Evolutionary conservation across 1,140 invertebrate species (phyloP).

Genomic region (Halictus rubicundus): DNA sequence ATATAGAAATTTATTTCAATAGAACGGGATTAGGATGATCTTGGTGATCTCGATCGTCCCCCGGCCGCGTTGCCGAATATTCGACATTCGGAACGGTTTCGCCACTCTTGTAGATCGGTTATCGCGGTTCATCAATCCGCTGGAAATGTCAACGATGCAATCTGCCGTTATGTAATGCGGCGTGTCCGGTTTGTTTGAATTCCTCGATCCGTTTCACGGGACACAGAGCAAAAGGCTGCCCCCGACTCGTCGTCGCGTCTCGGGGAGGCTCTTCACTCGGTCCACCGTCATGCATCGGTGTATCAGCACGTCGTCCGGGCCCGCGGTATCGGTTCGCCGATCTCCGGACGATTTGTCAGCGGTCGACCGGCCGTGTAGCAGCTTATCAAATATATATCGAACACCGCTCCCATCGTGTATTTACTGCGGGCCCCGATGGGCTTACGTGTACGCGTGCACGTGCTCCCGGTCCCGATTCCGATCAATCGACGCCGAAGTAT

Average conservation of each 20-base stretch:
- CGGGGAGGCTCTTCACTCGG: constrained; percentile 63
- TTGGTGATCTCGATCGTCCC: too few species aligned
- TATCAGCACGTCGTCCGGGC: constrained; percentile 69
- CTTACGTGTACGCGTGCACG: constrained; percentile 59
- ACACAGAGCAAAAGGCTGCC: constrained; percentile 24
- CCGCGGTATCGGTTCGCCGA: constrained; percentile 70
- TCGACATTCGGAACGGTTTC: not conserved
- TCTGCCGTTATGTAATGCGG: not conserved
- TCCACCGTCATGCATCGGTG: constrained; percentile 71
- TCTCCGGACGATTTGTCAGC: constrained; percentile 77
- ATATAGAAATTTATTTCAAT: too few species aligned
- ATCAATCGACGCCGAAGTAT: constrained; percentile 39
- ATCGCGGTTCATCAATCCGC: not conserved
- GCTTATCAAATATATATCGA: constrained; percentile 79
- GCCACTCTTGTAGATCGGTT: not conserved
- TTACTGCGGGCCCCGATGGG: constrained; percentile 63
- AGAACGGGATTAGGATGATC: too few species aligned
- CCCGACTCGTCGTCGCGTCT: constrained; percentile 37
- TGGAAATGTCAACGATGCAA: not conserved
- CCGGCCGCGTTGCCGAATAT: not conserved
- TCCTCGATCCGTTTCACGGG: not conserved
- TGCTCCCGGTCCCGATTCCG: constrained; percentile 38
- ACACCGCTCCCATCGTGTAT: constrained; percentile 76
- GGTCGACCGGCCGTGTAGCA: constrained; percentile 74
- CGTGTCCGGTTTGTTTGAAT: not conserved